Evolutionary conservation across 2,113 vertebrate genomes (phyloP).

Genomic region (Promerops cafer): DNA sequence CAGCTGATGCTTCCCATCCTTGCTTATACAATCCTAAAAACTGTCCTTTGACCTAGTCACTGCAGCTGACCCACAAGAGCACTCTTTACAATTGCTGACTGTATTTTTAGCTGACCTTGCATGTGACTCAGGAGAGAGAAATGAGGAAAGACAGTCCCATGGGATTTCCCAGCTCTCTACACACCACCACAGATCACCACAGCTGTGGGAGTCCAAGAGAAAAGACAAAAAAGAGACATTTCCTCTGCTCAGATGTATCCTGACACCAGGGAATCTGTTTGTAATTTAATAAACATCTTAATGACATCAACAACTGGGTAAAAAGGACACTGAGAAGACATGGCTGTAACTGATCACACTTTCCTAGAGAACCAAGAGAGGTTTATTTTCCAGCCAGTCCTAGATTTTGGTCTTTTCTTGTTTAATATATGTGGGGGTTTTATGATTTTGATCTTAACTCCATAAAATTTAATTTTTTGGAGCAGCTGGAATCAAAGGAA

Average conservation of each 20-base stretch:
- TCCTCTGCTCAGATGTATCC: not conserved
- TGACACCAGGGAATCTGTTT: not conserved
- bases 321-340: not conserved
- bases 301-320: not conserved
- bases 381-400: not conserved
- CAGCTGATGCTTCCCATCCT: not conserved
- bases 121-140: constrained; percentile 14
- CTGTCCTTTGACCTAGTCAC: not conserved
- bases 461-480: not conserved
- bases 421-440: accelerated
- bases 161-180: not conserved
- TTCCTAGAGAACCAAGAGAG: not conserved
- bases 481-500: not conserved
- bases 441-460: not conserved
- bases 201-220: not conserved
- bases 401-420: not conserved
- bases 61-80: not conserved
- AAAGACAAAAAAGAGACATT: not conserved
- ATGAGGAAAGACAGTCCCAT: not conserved
- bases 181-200: not conserved
- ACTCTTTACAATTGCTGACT: not conserved
- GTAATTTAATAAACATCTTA: not conserved
- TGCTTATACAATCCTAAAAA: not conserved
- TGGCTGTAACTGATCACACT: not conserved
- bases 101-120: constrained; percentile 44